phyloP scores from a whole-genome alignment of 2,113 vertebrate genomes.

The human region GRCh38 chr17:56818501-56819000 shows the following conservation, averaged over 20 bases:
- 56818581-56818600: neutral
- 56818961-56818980: neutral
- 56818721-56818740: neutral
- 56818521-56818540: neutral
- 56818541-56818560: neutral
- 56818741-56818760: neutral
- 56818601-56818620: neutral
- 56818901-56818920: neutral
- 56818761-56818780: neutral
- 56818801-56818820: neutral
- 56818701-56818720: slow-evolving; percentile 7
- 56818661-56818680: neutral
- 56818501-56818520: neutral
- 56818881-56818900: neutral
- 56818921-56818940: neutral
- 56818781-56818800: neutral
- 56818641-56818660: neutral
- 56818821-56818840: neutral
- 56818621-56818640: neutral
- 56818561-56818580: neutral
- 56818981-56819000: neutral
- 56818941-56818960: neutral
- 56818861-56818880: neutral
- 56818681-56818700: neutral
- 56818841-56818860: neutral